Conservation (phyloP, 2,888 invertebrate species). For the Leptarthrus brevirostris region DNA sequence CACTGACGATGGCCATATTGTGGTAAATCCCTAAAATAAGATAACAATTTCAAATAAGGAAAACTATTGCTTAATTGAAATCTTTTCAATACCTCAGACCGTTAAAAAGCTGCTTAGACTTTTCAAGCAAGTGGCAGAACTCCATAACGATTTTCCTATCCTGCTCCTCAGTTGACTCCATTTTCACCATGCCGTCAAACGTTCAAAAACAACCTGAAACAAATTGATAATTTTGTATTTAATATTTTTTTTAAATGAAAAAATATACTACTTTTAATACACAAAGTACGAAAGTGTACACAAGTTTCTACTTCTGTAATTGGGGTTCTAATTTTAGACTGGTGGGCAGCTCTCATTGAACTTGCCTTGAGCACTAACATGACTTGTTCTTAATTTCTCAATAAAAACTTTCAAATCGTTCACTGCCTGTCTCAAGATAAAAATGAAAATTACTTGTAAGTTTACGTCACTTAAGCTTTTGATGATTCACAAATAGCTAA, state of each 20-base stretch:
- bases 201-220: constrained; percentile 46
- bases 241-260: neutral
- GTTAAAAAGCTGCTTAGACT: constrained; percentile 97
- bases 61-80: too few relatives aligned
- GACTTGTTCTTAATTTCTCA: constrained; percentile 23
- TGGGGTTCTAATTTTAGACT: neutral
- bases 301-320: neutral
- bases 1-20: constrained; percentile 98
- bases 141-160: constrained; percentile 93
- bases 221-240: neutral
- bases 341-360: neutral
- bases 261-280: neutral
- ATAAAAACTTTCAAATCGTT: constrained; percentile 14
- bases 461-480: constrained; percentile 7
- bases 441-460: constrained; percentile 12
- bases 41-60: too few relatives aligned
- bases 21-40: constrained; percentile 85
- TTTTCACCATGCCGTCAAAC: constrained; percentile 74
- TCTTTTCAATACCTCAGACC: constrained; percentile 91
- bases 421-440: neutral
- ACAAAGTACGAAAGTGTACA: neutral
- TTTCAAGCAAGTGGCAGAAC: constrained; percentile 95
- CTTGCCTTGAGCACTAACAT: neutral
- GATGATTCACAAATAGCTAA: constrained; percentile 9
- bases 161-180: constrained; percentile 86